phyloP scores from a whole-genome alignment of 2,113 vertebrate genomes.

The Athene noctua region DNA sequence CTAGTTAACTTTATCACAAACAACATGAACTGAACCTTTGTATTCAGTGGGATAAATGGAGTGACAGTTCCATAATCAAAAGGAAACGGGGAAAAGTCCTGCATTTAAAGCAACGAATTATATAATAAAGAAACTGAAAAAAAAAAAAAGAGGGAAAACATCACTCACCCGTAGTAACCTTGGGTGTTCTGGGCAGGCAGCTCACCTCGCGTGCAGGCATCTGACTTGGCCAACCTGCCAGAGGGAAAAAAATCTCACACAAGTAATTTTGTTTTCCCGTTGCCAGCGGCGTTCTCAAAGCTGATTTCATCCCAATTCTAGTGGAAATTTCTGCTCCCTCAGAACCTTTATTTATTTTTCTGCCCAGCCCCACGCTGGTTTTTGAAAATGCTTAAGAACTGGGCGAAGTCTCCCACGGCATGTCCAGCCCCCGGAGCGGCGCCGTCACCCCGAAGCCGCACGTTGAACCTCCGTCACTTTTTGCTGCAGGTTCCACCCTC shows the following conservation, averaged over 20 bases:
- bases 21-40: background rate
- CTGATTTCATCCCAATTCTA: background rate
- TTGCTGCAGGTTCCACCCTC: slow-evolving; percentile 8
- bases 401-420: background rate
- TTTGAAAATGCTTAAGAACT: background rate
- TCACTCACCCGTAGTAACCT: background rate
- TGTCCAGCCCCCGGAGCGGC: background rate
- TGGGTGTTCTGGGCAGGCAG: background rate
- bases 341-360: background rate
- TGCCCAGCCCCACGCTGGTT: background rate
- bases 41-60: background rate
- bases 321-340: background rate
- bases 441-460: background rate
- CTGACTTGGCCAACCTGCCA: background rate
- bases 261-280: background rate
- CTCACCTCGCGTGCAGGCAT: no score
- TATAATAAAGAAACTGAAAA: background rate
- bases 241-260: background rate
- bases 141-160: background rate
- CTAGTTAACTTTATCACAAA: background rate
- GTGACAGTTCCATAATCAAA: background rate
- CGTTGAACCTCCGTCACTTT: background rate
- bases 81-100: background rate
- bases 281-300: background rate
- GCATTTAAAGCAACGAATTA: background rate